phyloP scores from a whole-genome alignment of 2,113 vertebrate genomes.

The Entomyzon cyanotis region DNA sequence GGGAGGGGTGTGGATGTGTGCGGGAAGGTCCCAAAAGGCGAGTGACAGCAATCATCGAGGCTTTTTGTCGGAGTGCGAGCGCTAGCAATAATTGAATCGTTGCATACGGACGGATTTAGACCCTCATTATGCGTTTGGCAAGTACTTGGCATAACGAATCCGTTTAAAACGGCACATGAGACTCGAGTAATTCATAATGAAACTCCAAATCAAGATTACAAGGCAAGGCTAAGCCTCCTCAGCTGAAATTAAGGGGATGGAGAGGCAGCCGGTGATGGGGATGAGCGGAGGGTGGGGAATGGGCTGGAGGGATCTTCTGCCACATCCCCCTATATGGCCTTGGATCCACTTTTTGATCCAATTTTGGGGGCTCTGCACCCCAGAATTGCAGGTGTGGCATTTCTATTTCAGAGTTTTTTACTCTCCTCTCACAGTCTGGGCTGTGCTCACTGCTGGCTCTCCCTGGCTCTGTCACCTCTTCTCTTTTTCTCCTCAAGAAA shows the following conservation, averaged over 20 bases:
- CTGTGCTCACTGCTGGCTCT: neutral
- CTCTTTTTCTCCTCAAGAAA: neutral
- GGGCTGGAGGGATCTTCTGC: neutral
- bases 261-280: neutral
- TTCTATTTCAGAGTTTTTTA: neutral
- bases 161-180: conserved; percentile 14
- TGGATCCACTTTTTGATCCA: neutral
- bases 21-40: conserved; percentile 11
- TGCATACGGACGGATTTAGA: neutral
- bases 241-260: neutral
- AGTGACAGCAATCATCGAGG: conserved; percentile 11
- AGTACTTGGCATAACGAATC: conserved; percentile 46
- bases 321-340: fast-evolving
- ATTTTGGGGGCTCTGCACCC: neutral
- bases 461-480: neutral
- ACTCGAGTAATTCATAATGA: neutral
- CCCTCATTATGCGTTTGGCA: conserved; percentile 43
- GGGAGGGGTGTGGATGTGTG: neutral
- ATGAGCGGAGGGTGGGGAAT: neutral
- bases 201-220: conserved; percentile 34
- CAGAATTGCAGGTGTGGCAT: fast-evolving
- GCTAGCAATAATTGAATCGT: conserved; percentile 33
- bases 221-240: neutral
- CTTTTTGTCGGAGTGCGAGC: neutral
- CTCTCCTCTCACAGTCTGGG: neutral